These are phyloP conservation scores for Cyclophora punctaria DNA, from an alignment of 2,888 invertebrate genomes.

Conservation along the genomic window DNA sequence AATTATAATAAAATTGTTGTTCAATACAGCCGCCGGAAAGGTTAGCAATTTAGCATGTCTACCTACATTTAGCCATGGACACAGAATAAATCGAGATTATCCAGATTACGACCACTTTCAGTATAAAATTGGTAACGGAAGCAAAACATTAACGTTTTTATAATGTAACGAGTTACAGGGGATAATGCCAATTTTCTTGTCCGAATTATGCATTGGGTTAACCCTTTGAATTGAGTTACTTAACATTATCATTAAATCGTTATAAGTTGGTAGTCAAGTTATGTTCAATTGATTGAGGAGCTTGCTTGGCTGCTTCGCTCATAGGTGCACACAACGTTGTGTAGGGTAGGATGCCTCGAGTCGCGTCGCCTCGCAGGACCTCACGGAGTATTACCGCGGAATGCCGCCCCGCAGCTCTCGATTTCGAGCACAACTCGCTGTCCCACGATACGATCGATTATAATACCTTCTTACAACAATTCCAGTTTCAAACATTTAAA, in stretches of 20 bases:
- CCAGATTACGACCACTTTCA: constrained; percentile 21
- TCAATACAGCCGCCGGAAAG: constrained; percentile 59
- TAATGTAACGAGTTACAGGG: constrained; percentile 8
- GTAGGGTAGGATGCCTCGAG: background rate
- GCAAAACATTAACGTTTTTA: constrained; percentile 9
- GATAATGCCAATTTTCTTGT: constrained; percentile 19
- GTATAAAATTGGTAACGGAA: constrained; percentile 13
- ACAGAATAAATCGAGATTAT: constrained; percentile 19
- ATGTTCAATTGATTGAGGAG: too few relatives aligned
- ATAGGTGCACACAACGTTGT: too few relatives aligned
- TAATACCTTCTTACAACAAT: too few relatives aligned
- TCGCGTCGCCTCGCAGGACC: constrained; percentile 24
- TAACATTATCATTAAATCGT: too few relatives aligned
- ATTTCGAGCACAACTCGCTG: constrained; percentile 34
- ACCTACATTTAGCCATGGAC: constrained; percentile 35
- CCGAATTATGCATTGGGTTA: constrained; percentile 8
- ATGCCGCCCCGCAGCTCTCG: constrained; percentile 63
- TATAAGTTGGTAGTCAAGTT: too few relatives aligned
- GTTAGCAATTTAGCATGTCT: constrained; percentile 50
- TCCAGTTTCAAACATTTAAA: constrained; percentile 20
- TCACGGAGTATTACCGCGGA: constrained; percentile 62
- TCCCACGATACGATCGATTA: constrained; percentile 15
- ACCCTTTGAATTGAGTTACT: too few relatives aligned
- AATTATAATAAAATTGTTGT: constrained; percentile 69
- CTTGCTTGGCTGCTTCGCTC: too few relatives aligned